These are phyloP conservation scores for Scleropages formosus DNA, from an alignment of 2,797 vertebrate species.

Conservation along the genomic window DNA sequence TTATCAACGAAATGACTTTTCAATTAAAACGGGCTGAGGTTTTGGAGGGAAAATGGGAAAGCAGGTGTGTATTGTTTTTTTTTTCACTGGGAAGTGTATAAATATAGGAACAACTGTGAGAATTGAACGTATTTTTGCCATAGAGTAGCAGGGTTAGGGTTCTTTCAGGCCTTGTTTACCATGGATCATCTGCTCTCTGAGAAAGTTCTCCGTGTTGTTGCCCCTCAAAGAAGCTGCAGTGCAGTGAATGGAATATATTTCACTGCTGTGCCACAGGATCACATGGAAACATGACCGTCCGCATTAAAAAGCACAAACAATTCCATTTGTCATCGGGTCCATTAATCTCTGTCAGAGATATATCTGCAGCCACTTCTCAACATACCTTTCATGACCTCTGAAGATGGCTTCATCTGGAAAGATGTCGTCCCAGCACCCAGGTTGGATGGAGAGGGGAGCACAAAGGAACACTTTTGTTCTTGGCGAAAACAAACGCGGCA, in stretches of 20 bases:
- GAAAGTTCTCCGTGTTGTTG: no score
- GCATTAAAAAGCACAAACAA: conserved; percentile 6
- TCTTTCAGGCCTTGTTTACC: no score
- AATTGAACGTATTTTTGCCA: no score
- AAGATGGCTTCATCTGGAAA: not conserved
- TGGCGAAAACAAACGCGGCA: not conserved
- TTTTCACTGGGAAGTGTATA: no score
- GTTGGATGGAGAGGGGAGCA: not conserved
- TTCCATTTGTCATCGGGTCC: not conserved
- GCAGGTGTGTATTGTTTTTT: no score
- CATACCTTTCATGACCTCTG: not conserved
- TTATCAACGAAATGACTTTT: no score
- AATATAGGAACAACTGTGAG: no score
- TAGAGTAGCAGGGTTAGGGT: not conserved
- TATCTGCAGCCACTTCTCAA: not conserved
- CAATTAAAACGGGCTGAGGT: not conserved
- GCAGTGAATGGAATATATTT: not conserved
- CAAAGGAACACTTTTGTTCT: conserved; percentile 1
- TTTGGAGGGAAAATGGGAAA: not conserved
- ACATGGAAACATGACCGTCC: not conserved
- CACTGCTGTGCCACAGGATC: not conserved
- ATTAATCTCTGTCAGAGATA: not conserved
- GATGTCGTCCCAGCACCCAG: not conserved
- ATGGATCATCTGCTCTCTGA: no score
- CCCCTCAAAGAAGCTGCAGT: not conserved